phyloP scores from a whole-genome alignment of 1,140 invertebrate genomes.

The Drepana arcuata region DNA sequence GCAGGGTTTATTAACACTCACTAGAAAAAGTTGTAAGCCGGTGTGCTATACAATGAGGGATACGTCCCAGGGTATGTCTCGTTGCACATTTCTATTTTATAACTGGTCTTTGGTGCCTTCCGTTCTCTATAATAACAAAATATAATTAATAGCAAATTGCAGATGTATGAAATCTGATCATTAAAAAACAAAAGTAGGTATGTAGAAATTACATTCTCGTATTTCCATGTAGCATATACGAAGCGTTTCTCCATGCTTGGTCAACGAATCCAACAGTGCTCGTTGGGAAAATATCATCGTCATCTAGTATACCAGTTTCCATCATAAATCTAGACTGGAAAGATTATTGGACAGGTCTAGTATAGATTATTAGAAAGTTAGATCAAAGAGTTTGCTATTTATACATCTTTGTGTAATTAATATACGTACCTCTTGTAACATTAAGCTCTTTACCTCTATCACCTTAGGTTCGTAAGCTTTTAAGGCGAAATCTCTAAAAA shows the following conservation, averaged over 20 bases:
- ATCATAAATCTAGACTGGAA: conserved; percentile 26
- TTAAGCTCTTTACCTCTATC: conserved; percentile 21
- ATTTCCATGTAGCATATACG: not conserved
- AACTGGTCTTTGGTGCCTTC: too few relatives aligned
- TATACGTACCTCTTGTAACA: conserved; percentile 22
- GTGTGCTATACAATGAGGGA: conserved; percentile 36
- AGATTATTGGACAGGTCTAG: not conserved
- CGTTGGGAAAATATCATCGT: conserved; percentile 14
- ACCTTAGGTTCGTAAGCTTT: conserved; percentile 36
- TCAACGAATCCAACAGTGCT: conserved; percentile 21
- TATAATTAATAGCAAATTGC: not conserved
- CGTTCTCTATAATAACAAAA: conserved; percentile 4
- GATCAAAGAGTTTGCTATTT: not conserved
- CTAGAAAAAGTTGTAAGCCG: conserved; percentile 60
- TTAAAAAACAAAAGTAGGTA: not conserved
- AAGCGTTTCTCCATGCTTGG: conserved; percentile 29
- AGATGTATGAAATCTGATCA: too few relatives aligned
- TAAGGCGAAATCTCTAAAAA: conserved; percentile 43
- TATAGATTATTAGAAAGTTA: not conserved
- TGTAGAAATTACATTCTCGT: not conserved
- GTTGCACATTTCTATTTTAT: conserved; percentile 34
- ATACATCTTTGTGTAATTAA: not conserved
- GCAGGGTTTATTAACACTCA: too few relatives aligned
- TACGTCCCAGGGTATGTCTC: conserved; percentile 32
- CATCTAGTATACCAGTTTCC: conserved; percentile 12